These are phyloP conservation scores for Synergus itoensis DNA, from an alignment of 2,888 invertebrate species.

Conservation along the genomic window DNA sequence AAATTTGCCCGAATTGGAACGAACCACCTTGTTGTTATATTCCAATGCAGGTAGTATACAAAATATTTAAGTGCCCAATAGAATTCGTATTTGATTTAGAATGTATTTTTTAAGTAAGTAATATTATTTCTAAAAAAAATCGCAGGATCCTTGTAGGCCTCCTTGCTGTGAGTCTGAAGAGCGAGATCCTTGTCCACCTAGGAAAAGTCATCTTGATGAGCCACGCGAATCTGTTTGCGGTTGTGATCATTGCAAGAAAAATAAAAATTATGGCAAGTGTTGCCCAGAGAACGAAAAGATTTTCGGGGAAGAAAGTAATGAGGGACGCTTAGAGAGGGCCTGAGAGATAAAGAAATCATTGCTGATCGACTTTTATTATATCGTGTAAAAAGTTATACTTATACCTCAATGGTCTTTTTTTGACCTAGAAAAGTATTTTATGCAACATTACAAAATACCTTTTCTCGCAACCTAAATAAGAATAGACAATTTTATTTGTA, in stretches of 20 bases:
- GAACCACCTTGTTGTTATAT: conserved; percentile 26
- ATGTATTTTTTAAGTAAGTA: too few species aligned
- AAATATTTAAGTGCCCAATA: neutral
- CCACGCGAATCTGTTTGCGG: conserved; percentile 12
- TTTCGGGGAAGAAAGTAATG: conserved; percentile 18
- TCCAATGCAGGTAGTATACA: conserved; percentile 14
- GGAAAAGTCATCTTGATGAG: conserved; percentile 6
- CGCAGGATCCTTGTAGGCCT: conserved; percentile 6
- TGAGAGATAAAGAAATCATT: neutral
- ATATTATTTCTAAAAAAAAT: too few species aligned
- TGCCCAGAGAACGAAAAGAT: neutral
- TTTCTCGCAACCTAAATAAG: neutral
- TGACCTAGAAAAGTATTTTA: neutral
- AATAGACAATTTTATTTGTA: neutral
- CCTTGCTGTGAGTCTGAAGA: neutral
- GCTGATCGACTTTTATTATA: neutral
- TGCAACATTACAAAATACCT: neutral
- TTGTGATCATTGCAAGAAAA: conserved; percentile 19
- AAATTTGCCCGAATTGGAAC: neutral
- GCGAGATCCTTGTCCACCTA: neutral
- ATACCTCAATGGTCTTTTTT: neutral
- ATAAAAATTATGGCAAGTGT: neutral
- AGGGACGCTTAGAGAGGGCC: conserved; percentile 15
- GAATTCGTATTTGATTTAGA: too few species aligned
- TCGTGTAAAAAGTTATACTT: neutral